phyloP scores from a whole-genome alignment of 2,888 invertebrate genomes.

The Plagiodera versicolora region DNA sequence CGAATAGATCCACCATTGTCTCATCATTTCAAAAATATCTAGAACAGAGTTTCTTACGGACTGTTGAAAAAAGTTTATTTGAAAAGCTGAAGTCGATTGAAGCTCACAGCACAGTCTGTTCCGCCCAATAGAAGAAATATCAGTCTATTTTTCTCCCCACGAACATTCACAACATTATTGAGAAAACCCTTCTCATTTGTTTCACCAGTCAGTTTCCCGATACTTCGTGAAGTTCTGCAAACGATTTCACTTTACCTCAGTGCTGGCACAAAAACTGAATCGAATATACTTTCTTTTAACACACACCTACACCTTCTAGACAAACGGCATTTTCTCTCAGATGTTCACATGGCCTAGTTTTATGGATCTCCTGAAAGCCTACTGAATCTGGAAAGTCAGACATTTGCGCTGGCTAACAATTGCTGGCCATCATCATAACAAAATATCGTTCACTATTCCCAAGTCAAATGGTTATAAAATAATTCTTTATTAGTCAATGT shows the following conservation, averaged over 20 bases:
- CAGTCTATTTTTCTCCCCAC: background rate
- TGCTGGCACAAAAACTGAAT: conserved; percentile 22
- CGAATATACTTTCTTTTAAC: conserved; percentile 20
- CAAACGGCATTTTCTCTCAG: conserved; percentile 20
- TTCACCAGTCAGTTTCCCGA: background rate
- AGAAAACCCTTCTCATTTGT: background rate
- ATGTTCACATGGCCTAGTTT: conserved; percentile 21
- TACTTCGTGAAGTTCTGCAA: conserved; percentile 14
- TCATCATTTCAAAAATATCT: too few species aligned
- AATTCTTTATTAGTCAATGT: too few species aligned
- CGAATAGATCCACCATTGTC: too few species aligned
- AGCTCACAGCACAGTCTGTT: background rate
- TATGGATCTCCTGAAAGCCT: conserved; percentile 27
- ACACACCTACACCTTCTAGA: conserved; percentile 25
- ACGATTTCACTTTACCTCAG: conserved; percentile 21
- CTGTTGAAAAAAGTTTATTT: too few species aligned
- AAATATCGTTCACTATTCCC: too few species aligned
- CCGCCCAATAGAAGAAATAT: background rate
- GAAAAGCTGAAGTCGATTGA: too few species aligned
- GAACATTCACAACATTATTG: background rate
- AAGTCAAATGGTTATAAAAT: too few species aligned
- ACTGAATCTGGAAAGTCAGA: conserved; percentile 1
- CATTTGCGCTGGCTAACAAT: too few species aligned
- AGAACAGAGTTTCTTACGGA: too few species aligned
- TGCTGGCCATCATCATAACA: too few species aligned